phyloP scores from a whole-genome alignment of 2,888 invertebrate genomes.

The Nasonovia ribisnigri region DNA sequence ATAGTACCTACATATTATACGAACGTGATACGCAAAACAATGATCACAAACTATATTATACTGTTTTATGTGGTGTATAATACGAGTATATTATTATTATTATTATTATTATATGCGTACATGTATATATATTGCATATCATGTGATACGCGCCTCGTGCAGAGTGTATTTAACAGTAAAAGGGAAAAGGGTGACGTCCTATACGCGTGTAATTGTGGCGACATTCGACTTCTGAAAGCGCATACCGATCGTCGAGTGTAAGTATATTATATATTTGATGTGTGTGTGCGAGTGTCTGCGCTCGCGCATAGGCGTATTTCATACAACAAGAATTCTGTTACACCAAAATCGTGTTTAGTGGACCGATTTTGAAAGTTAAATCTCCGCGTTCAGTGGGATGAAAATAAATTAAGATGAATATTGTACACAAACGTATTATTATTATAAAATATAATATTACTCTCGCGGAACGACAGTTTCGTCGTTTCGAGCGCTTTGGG shows the following conservation, averaged over 20 bases:
- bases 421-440: slow-evolving; percentile 4
- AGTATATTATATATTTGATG: too few species aligned
- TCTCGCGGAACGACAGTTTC: not conserved
- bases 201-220: not conserved
- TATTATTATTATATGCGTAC: too few species aligned
- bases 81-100: not conserved
- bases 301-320: not conserved
- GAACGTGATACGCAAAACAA: slow-evolving; percentile 20
- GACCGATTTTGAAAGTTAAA: not conserved
- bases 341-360: not conserved
- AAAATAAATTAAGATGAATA: not conserved
- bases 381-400: not conserved
- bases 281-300: not conserved
- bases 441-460: not conserved
- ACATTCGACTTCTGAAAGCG: not conserved
- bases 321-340: not conserved
- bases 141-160: not conserved
- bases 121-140: not conserved
- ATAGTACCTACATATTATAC: not conserved
- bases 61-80: not conserved
- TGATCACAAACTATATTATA: not conserved
- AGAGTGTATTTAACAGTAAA: not conserved
- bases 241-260: not conserved
- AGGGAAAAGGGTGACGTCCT: not conserved
- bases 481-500: not conserved